phyloP scores from a whole-genome alignment of 2,888 invertebrate species.

The Lamellibrachia satsuma region DNA sequence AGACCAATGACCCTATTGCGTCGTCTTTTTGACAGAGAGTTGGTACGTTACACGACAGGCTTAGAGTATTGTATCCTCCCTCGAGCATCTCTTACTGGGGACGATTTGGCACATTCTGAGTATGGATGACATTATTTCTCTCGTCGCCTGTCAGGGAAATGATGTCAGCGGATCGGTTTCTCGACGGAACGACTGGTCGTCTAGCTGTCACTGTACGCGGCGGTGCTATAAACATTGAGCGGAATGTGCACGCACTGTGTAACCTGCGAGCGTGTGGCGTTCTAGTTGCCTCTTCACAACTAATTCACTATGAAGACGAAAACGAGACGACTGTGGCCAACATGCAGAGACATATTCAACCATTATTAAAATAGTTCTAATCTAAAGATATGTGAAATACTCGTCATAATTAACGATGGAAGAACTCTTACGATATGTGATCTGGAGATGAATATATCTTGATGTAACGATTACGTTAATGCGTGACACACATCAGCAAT shows the following conservation, averaged over 20 bases:
- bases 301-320: too few species aligned
- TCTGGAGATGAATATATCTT: too few species aligned
- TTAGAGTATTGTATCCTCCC: not conserved
- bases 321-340: too few species aligned
- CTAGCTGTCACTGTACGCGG: not conserved
- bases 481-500: too few species aligned
- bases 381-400: too few species aligned
- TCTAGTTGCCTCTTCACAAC: not conserved
- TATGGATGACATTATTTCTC: not conserved
- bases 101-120: not conserved
- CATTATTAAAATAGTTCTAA: too few species aligned
- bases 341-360: too few species aligned
- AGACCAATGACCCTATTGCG: not conserved
- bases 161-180: not conserved
- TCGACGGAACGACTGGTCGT: not conserved
- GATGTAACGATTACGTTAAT: too few species aligned
- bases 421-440: too few species aligned
- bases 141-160: not conserved
- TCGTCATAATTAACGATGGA: too few species aligned
- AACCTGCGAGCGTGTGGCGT: not conserved
- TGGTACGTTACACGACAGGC: not conserved
- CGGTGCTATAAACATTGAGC: not conserved
- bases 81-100: not conserved
- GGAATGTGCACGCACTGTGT: not conserved
- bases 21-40: not conserved